A percentile compares a stretch with the other conserved stretches of the same genome.
These are phyloP conservation scores for Nerophis lumbriciformis DNA, from an alignment of 2,113 vertebrate genomes.

Conservation along the genomic window DNA sequence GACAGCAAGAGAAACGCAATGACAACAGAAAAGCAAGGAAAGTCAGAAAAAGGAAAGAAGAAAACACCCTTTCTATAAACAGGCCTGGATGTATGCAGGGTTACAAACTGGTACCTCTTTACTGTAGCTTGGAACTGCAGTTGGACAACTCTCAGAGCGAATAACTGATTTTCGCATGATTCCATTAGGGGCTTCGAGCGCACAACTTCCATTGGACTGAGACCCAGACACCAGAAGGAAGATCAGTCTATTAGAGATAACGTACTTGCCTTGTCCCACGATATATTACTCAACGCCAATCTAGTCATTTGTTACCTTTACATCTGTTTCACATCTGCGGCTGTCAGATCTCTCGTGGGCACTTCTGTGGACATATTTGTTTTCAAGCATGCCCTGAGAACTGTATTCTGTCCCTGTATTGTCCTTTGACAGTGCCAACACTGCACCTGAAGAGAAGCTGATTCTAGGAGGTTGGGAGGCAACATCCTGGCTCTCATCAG, in stretches of 20 bases:
- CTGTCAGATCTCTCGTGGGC: slow-evolving; percentile 8
- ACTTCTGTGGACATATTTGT: background rate
- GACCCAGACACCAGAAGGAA: slow-evolving; percentile 39
- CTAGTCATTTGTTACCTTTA: slow-evolving; percentile 32
- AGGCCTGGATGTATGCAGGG: background rate
- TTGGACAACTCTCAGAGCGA: slow-evolving; percentile 54
- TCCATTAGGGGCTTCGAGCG: slow-evolving; percentile 13
- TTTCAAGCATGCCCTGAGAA: background rate
- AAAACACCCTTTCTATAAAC: background rate
- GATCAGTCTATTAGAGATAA: slow-evolving; percentile 4
- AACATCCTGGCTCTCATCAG: background rate
- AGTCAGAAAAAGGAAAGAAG: slow-evolving; percentile 7
- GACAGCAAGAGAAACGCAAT: slow-evolving; percentile 17
- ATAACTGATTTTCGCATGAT: slow-evolving; percentile 21
- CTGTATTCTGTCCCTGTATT: background rate
- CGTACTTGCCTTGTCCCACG: background rate
- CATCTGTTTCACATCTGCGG: slow-evolving; percentile 10
- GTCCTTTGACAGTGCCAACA: background rate
- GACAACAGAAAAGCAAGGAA: background rate
- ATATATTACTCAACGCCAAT: background rate
- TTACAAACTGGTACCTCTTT: slow-evolving; percentile 62
- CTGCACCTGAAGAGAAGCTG: background rate
- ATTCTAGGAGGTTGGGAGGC: background rate
- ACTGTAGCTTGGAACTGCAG: slow-evolving; percentile 47
- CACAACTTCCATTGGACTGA: slow-evolving; percentile 44